These are phyloP conservation scores for Tiaroga cobitis DNA, from an alignment of 2,797 vertebrate genomes.

Conservation along the genomic window DNA sequence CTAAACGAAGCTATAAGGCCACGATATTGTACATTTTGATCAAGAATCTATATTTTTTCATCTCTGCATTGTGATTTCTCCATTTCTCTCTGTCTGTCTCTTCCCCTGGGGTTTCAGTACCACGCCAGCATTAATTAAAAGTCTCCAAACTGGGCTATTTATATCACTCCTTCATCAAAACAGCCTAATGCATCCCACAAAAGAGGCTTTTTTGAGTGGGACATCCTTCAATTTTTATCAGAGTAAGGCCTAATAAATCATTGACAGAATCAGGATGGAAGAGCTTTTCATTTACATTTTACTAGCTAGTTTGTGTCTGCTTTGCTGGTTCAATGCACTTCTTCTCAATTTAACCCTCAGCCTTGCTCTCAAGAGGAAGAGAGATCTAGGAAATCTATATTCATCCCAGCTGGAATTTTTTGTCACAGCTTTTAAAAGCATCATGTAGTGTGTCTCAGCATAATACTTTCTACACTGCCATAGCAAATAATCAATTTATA, in stretches of 20 bases:
- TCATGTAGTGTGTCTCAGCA: conserved; percentile 14
- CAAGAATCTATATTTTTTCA: not conserved
- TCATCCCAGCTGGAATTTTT: conserved; percentile 15
- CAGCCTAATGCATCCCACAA: conserved; percentile 64
- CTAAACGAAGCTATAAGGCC: not conserved
- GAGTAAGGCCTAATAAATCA: not conserved
- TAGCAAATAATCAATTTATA: conserved; percentile 37
- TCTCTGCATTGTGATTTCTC: conserved; percentile 5
- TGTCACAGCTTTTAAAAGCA: conserved; percentile 1
- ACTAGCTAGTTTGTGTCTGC: not conserved
- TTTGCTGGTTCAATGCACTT: conserved; percentile 15
- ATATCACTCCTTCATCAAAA: conserved; percentile 69
- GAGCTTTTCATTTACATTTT: conserved; percentile 5
- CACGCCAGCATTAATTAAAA: conserved; percentile 63
- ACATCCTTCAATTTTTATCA: conserved; percentile 25
- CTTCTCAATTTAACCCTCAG: not conserved
- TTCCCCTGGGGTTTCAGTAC: conserved; percentile 43
- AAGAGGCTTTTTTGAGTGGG: conserved; percentile 32
- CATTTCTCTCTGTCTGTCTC: conserved; percentile 28
- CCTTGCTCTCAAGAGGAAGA: conserved; percentile 14
- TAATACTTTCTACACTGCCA: conserved; percentile 24
- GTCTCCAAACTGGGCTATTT: conserved; percentile 64
- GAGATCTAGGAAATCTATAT: conserved; percentile 23
- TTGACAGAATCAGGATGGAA: conserved; percentile 13
- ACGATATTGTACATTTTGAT: not conserved